A percentile compares a stretch with the other conserved stretches of the same genome.
phyloP scores from a whole-genome alignment of 2,888 invertebrate genomes.

The Xanthorhoe designata region DNA sequence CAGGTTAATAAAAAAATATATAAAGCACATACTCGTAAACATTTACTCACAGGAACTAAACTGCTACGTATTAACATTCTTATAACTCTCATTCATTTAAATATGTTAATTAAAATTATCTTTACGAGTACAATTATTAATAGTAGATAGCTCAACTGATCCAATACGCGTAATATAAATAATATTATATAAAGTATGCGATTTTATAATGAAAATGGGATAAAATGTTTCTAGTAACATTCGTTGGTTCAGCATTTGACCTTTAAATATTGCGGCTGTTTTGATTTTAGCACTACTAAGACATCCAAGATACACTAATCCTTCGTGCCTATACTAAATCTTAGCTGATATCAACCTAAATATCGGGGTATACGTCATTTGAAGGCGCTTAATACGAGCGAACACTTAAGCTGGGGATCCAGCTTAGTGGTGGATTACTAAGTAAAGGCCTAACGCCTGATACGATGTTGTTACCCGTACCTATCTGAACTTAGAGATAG shows the following conservation, averaged over 20 bases:
- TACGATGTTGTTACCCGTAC: conserved; percentile 68
- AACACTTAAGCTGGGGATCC: conserved; percentile 77
- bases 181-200: background rate
- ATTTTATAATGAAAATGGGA: background rate
- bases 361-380: conserved; percentile 61
- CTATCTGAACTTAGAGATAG: conserved; percentile 15
- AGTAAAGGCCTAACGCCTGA: conserved; percentile 72
- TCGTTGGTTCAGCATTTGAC: background rate
- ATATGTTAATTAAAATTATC: too few species aligned
- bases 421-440: conserved; percentile 77
- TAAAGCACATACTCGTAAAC: too few species aligned
- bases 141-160: too few species aligned
- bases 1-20: too few species aligned
- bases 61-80: too few species aligned
- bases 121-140: too few species aligned
- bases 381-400: conserved; percentile 67
- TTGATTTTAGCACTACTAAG: conserved; percentile 17
- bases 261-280: background rate
- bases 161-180: too few species aligned
- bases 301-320: conserved; percentile 48
- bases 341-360: conserved; percentile 58
- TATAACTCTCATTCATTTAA: too few species aligned
- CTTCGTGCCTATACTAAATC: conserved; percentile 53
- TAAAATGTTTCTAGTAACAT: background rate
- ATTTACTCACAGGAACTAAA: too few species aligned